Evolutionary conservation across 1,140 invertebrate genomes (phyloP), one percentile per base, ranked within the genome.

Genomic region (Lepidurus apus): DNA sequence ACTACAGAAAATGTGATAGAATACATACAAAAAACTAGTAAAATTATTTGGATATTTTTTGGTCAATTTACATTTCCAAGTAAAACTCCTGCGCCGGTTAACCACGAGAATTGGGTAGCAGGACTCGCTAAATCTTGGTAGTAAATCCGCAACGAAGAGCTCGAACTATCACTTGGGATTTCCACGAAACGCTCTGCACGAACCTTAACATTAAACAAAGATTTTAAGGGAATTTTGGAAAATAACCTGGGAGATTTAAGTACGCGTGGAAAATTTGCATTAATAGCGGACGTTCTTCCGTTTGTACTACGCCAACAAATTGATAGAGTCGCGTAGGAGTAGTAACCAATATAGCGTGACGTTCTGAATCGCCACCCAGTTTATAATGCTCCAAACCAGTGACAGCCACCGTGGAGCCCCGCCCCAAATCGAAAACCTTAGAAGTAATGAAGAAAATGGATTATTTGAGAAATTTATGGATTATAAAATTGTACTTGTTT

Each of bases 391-490:
- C 92, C 73, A 98, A 87, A 0, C 93, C 94, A 73, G 93, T 96
- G 45, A 98, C 93, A 1, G 93, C 90, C 75, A 90, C 91, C 74
- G 91, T 89, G 73, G 86, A 86, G 0, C 89, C 90, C 86, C 91
- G 90, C 10, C 93, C 93, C 79, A 97, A 89, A 84, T 95, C 94
- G 83, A 95, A 96, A 47, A 97, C 89, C 93, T 94, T 13, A 74
- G 34, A 34, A 34, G 34, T 34, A 77, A 76, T 85, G 77, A n/a
- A 79, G 80, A 80, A 74, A 53, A 65, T 44, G 73, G 73, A 21
- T 74, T 74, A 75, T 42, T 21, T 80, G 0, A 24, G 42, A 47
- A 77, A 79, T 47, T 47, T 3, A 47, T 7, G 4, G n/a, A 7
- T 65, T 65, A 21, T 21, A 65, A 65, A 42, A 42, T 34, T 77